phyloP scores from a whole-genome alignment of 2,888 invertebrate genomes.

The Eurois occulta region DNA sequence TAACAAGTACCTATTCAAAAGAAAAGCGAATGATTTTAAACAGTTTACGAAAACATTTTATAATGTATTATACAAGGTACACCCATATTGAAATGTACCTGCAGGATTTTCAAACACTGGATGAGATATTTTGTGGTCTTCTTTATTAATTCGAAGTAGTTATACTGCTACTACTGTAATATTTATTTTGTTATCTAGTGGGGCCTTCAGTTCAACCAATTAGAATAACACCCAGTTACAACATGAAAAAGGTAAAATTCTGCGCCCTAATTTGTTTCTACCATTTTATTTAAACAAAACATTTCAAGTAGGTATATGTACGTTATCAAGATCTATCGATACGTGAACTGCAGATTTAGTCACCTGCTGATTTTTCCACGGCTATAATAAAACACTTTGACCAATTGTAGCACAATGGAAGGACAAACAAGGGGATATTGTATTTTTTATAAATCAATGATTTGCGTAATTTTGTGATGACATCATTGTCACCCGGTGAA shows the following conservation, averaged over 20 bases:
- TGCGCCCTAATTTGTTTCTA: not conserved
- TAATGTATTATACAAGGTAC: not conserved
- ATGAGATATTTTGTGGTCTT: not conserved
- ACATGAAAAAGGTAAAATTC: not conserved
- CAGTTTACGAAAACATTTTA: not conserved
- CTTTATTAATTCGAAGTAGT: not conserved
- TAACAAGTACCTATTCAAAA: slow-evolving; percentile 19
- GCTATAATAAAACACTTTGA: slow-evolving; percentile 59
- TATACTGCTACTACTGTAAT: not conserved
- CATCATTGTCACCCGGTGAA: slow-evolving; percentile 75
- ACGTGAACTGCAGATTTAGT: slow-evolving; percentile 38
- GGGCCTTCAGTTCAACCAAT: not conserved
- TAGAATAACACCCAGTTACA: not conserved
- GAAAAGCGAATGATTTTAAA: slow-evolving; percentile 18
- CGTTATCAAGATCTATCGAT: slow-evolving; percentile 5
- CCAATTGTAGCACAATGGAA: slow-evolving; percentile 71
- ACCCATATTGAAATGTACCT: not conserved
- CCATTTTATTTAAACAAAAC: slow-evolving; percentile 5
- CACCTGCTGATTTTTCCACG: slow-evolving; percentile 49
- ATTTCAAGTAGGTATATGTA: not conserved
- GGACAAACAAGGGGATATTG: slow-evolving; percentile 70
- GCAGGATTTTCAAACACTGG: not conserved
- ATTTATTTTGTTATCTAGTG: not conserved
- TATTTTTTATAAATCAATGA: slow-evolving; percentile 67
- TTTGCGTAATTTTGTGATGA: slow-evolving; percentile 75